Conservation (phyloP, 2,888 invertebrate species). For the Selenia dentaria region DNA sequence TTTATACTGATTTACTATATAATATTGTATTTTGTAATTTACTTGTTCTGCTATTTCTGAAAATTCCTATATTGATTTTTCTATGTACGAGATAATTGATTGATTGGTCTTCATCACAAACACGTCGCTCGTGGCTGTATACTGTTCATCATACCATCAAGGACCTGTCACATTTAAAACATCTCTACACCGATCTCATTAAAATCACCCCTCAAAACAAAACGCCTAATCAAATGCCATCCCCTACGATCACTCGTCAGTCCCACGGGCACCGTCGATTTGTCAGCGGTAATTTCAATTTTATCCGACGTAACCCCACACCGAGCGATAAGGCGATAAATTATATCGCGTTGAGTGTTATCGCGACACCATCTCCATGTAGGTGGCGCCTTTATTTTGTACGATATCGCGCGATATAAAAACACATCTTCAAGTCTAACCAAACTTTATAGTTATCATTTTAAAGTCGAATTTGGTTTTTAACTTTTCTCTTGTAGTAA, state of each 20-base stretch:
- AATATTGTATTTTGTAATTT: no score
- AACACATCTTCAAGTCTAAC: background rate
- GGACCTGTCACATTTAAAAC: background rate
- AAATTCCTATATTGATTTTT: no score
- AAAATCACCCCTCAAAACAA: constrained; percentile 28
- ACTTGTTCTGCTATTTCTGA: no score
- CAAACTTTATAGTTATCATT: background rate
- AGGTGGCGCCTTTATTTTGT: constrained; percentile 26
- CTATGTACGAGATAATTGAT: no score
- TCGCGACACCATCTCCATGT: constrained; percentile 30
- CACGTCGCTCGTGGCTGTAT: no score
- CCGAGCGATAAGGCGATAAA: constrained; percentile 49
- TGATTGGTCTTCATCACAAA: no score
- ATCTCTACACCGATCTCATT: constrained; percentile 11
- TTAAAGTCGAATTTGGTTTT: constrained; percentile 12
- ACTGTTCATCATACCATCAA: background rate
- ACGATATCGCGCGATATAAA: constrained; percentile 1
- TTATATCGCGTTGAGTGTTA: constrained; percentile 39
- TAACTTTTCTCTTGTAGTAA: constrained; percentile 11
- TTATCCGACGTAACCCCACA: constrained; percentile 51
- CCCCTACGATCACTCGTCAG: constrained; percentile 13
- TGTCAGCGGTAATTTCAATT: constrained; percentile 51
- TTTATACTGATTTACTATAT: no score
- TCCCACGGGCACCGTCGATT: constrained; percentile 40
- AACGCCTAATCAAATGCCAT: constrained; percentile 22